Evolutionary conservation across 2,888 invertebrate genomes (phyloP).

Genomic region (Pasiphila rectangulata): DNA sequence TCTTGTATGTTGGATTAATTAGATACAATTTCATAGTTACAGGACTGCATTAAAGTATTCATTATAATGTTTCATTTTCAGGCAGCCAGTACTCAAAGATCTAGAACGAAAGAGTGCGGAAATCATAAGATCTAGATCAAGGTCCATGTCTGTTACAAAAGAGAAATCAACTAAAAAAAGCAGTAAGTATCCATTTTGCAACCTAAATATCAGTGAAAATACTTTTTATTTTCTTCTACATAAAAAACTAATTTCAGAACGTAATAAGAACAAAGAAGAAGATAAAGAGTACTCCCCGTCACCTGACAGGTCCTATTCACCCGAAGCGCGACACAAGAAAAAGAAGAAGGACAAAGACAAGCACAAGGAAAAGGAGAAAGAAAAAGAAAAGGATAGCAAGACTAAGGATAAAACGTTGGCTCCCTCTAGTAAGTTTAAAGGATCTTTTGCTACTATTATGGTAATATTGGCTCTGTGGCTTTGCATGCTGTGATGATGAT

Average conservation of each 20-base stretch:
- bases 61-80: slow-evolving; percentile 36
- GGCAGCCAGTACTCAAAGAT: slow-evolving; percentile 70
- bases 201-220: too few species aligned
- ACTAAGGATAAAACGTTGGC: slow-evolving; percentile 74
- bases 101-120: slow-evolving; percentile 75
- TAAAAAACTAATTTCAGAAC: slow-evolving; percentile 48
- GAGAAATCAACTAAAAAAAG: slow-evolving; percentile 56
- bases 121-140: slow-evolving; percentile 69
- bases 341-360: slow-evolving; percentile 64
- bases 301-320: slow-evolving; percentile 55
- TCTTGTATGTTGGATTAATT: not conserved
- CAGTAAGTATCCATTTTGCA: slow-evolving; percentile 55
- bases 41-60: too few species aligned
- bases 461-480: too few species aligned
- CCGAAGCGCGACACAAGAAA: slow-evolving; percentile 61
- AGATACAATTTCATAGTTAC: too few species aligned
- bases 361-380: slow-evolving; percentile 50
- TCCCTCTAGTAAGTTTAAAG: slow-evolving; percentile 64
- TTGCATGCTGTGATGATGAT: too few species aligned
- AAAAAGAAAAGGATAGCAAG: slow-evolving; percentile 49
- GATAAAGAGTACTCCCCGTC: slow-evolving; percentile 58
- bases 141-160: slow-evolving; percentile 67
- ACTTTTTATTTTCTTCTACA: too few species aligned
- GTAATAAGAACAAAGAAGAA: slow-evolving; percentile 55
- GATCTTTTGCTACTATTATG: not conserved